Conservation (phyloP, 2,113 vertebrate genomes). For the Bombycilla garrulus region DNA sequence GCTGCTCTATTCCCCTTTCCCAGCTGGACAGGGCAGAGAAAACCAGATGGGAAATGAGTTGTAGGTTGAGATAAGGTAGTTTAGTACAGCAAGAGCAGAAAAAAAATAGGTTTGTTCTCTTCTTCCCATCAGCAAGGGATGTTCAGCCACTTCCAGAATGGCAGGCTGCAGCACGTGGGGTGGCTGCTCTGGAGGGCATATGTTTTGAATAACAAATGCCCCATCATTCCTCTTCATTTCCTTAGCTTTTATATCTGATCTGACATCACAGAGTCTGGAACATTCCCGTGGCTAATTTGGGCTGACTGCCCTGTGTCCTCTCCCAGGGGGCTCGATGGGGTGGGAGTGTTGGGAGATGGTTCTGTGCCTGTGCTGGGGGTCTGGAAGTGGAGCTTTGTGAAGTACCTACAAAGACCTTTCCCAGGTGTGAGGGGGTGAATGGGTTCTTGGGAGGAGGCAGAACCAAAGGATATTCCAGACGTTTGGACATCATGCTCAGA, state of each 20-base stretch:
- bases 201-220: background rate
- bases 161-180: background rate
- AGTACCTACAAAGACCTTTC: background rate
- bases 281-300: background rate
- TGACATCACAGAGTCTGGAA: background rate
- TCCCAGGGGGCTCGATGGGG: rapidly evolving
- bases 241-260: background rate
- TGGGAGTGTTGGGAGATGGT: background rate
- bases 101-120: background rate
- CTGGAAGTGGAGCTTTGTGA: background rate
- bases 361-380: background rate
- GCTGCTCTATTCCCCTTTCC: background rate
- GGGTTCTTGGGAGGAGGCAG: background rate
- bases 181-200: background rate
- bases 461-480: background rate
- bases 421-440: rapidly evolving
- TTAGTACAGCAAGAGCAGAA: background rate
- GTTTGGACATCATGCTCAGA: background rate
- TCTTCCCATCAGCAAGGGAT: background rate
- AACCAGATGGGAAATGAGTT: background rate
- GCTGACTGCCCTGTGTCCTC: background rate
- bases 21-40: background rate
- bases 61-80: background rate
- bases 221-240: background rate
- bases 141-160: background rate